Base-by-base conservation (phyloP, 2,888 invertebrate species). In the Chouioia cunea region DNA sequence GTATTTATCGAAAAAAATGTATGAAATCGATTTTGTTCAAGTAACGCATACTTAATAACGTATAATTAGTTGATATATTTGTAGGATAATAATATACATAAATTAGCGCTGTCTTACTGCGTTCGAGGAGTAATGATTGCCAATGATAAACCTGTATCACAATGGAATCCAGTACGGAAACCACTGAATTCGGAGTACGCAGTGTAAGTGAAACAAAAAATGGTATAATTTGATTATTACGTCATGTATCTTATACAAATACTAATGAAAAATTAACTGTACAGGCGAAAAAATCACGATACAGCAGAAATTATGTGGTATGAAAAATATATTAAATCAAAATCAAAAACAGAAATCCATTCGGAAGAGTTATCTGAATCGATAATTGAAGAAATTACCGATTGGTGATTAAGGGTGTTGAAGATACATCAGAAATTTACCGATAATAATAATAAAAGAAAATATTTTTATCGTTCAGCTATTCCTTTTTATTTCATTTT, bases 101-200 rank as follows among this genome's bases (percentile, higher is more conserved):
- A 79, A 75, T 68, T 83, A 44, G 79, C 79, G 52, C 77, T 86
- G 47, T 84, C 84, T 6, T 78, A 82, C 48, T 82, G 83, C 20
- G 88, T 92, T 18, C 88, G 92, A 60, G 92, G 93, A 23, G 83
- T 92, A 23, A 94, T 94, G 94, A 85, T 91, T 4, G 85, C 89
- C 22, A 94, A 94, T 84, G 87, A 88, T 80, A 87, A 89, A 23
- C 92, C 91, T 16, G 87, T 91, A 1, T 89, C 89, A 15, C 91
- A 90, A 44, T 94, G 93, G 93, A 92, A 91, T 85, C 93, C 93
- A 65, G 90, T 93, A 0, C 88, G 89, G 77, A 85, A 84, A 68
- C 85, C 85, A 27, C 74, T 66, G 20, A 78, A 65, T 46, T 70
- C 74, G 23, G 78, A 77, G 53, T 63, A 73, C 20, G 69, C 77